Evolutionary conservation across 2,797 vertebrate species (phyloP).

Genomic region (Phoeniculus purpureus): DNA sequence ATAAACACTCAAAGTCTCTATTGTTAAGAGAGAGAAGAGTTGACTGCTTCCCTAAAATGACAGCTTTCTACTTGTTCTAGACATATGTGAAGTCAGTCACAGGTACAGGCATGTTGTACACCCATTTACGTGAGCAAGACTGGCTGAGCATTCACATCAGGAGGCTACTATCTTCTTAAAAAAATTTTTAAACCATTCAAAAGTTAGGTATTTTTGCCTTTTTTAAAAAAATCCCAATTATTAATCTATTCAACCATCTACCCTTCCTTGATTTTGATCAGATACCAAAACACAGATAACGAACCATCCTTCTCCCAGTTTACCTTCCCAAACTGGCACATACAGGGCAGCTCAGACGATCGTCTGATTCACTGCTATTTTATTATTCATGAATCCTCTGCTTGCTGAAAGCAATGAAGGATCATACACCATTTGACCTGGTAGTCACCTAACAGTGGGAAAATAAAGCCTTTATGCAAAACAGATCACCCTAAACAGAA

Average conservation of each 20-base stretch:
- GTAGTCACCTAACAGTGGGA: background rate
- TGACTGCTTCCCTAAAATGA: background rate
- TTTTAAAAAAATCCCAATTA: background rate
- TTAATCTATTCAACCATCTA: background rate
- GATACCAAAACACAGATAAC: background rate
- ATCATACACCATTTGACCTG: conserved; percentile 43
- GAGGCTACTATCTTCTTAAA: background rate
- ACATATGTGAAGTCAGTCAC: background rate
- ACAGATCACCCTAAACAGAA: background rate
- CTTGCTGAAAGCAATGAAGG: background rate
- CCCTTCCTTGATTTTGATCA: background rate
- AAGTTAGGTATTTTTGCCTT: background rate
- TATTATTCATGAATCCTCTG: conserved; percentile 26
- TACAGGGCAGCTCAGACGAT: background rate
- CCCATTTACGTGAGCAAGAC: background rate
- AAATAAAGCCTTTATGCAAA: conserved; percentile 34
- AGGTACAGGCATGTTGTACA: background rate
- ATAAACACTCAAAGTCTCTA: background rate
- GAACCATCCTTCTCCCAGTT: background rate
- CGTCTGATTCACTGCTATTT: conserved; percentile 12
- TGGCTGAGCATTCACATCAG: background rate
- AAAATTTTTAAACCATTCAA: background rate
- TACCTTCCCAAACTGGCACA: background rate
- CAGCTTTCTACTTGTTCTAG: background rate
- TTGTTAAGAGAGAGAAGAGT: background rate